These are phyloP conservation scores for Diarsia mendica DNA, from an alignment of 2,888 invertebrate species.

Conservation along the genomic window DNA sequence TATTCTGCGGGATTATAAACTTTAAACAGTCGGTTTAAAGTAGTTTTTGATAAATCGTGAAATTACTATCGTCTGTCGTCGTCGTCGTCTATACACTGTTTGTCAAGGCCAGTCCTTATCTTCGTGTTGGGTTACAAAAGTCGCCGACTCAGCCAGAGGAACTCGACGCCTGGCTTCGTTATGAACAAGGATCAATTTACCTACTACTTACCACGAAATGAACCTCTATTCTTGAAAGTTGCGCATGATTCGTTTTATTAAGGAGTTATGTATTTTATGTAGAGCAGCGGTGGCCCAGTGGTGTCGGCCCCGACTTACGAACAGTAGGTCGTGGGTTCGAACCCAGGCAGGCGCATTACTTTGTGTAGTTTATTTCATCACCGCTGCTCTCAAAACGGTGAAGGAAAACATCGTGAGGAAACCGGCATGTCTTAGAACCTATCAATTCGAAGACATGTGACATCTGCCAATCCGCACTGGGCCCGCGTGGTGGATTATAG, in stretches of 20 bases:
- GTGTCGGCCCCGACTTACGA: no score
- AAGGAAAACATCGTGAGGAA: no score
- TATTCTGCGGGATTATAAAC: constrained; percentile 36
- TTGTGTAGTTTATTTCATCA: no score
- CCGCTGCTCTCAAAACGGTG: no score
- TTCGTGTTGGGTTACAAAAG: constrained; percentile 83
- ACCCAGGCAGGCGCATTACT: no score
- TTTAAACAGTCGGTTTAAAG: constrained; percentile 46
- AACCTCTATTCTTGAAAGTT: constrained; percentile 39
- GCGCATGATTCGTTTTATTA: constrained; percentile 30
- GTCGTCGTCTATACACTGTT: constrained; percentile 54
- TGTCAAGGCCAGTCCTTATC: constrained; percentile 83
- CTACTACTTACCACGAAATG: constrained; percentile 72
- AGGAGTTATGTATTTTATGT: no score
- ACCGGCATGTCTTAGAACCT: no score
- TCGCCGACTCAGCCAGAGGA: constrained; percentile 79
- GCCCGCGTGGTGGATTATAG: no score
- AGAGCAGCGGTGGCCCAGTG: no score
- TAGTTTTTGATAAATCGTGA: constrained; percentile 57
- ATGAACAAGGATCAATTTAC: constrained; percentile 72
- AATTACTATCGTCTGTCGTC: constrained; percentile 49
- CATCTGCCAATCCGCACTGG: no score
- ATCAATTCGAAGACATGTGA: no score
- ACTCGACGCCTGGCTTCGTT: constrained; percentile 65
- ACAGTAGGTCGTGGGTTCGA: no score